Percentiles rank a stretch among this genome's conserved stretches.
phyloP scores from a whole-genome alignment of 2,797 vertebrate genomes.

The Garrulus glandarius region DNA sequence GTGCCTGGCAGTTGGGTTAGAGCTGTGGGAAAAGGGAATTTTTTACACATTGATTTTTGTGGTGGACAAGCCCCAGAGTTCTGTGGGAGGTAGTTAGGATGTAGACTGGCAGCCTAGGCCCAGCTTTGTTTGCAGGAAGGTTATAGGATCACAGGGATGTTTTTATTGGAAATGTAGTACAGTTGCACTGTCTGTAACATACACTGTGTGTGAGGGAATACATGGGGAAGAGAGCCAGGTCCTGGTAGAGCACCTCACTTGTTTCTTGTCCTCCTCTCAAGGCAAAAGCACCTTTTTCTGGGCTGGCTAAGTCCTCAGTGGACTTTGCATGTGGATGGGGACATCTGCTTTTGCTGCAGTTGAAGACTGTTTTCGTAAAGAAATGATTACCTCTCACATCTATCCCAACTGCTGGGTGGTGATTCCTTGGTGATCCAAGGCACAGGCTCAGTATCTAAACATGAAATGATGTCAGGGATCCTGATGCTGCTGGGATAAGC shows the following conservation, averaged over 20 bases:
- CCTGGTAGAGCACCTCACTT: background rate
- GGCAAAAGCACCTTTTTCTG: background rate
- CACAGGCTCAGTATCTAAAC: background rate
- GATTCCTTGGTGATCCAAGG: background rate
- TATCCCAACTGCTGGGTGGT: background rate
- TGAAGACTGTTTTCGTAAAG: background rate
- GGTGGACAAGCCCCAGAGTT: no score
- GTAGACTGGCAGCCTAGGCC: background rate
- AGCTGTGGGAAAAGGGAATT: background rate
- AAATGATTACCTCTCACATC: background rate
- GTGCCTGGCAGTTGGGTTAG: rapidly evolving
- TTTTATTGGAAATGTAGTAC: background rate
- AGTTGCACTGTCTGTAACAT: background rate
- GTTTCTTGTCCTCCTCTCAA: background rate
- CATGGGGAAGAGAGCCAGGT: background rate
- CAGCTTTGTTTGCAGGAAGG: background rate
- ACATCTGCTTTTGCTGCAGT: rapidly evolving
- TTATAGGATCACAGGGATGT: background rate
- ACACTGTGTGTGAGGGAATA: background rate
- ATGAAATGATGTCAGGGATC: background rate
- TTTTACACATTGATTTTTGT: background rate
- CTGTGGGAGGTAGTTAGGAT: background rate
- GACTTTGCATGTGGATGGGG: background rate
- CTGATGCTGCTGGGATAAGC: background rate
- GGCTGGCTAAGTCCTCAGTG: background rate